Percentiles rank a stretch among this genome's conserved stretches.
Conservation (phyloP, 1,140 invertebrate species). For the Paraescarpia echinospica region DNA sequence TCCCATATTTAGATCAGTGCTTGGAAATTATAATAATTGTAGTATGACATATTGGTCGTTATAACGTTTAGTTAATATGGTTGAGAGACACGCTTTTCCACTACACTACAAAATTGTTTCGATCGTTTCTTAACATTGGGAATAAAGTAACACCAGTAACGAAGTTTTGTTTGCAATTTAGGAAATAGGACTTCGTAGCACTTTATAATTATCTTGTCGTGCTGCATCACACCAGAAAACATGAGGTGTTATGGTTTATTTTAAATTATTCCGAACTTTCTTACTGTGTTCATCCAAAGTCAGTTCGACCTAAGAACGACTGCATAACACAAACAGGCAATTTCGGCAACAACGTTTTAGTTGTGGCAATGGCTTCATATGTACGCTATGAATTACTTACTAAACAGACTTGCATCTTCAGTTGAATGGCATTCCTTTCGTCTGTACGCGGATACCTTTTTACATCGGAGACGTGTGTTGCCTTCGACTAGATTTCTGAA, state of each 20-base stretch:
- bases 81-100: too few species aligned
- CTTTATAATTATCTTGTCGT: too few species aligned
- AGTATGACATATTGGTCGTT: too few species aligned
- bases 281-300: neutral
- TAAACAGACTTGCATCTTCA: neutral
- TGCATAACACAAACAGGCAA: neutral
- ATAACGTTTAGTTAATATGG: too few species aligned
- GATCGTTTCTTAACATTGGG: neutral
- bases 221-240: too few species aligned
- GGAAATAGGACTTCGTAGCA: too few species aligned
- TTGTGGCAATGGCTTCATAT: neutral
- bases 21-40: too few species aligned
- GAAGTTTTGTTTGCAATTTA: too few species aligned
- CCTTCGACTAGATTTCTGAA: neutral
- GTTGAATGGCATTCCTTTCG: neutral
- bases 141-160: neutral
- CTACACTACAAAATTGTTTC: neutral
- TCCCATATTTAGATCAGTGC: too few species aligned
- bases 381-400: neutral
- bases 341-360: neutral
- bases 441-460: neutral
- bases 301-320: neutral
- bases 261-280: neutral
- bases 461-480: neutral
- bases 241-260: too few species aligned